These are phyloP conservation scores for Trachelipus rathkii DNA, from an alignment of 1,140 invertebrate species.

Conservation along the genomic window DNA sequence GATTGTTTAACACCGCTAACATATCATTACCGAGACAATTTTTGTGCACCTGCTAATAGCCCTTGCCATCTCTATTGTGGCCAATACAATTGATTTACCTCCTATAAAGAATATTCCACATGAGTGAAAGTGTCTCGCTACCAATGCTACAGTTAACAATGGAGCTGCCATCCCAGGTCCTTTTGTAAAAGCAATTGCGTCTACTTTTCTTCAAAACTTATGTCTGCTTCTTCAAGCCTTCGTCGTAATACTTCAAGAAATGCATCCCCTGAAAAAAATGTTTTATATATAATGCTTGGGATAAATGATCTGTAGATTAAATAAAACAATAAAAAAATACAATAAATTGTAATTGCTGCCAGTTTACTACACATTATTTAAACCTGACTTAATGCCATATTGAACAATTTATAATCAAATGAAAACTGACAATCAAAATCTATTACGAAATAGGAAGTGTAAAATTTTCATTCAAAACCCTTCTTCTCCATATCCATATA, in stretches of 20 bases:
- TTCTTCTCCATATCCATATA: too few species aligned
- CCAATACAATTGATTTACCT: constrained; percentile 98
- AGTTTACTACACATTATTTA: too few species aligned
- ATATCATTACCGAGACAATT: constrained; percentile 97
- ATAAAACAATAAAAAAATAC: too few species aligned
- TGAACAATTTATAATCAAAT: too few species aligned
- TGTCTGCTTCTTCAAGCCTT: constrained; percentile 70
- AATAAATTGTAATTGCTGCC: too few species aligned
- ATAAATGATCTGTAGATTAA: too few species aligned
- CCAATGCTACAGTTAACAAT: constrained; percentile 79
- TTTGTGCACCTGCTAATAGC: constrained; percentile 87
- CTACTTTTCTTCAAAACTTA: constrained; percentile 71
- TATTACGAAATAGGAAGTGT: too few species aligned
- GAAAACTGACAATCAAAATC: too few species aligned
- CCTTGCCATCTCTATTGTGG: constrained; percentile 99
- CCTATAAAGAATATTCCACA: constrained; percentile 95
- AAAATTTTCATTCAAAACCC: too few species aligned
- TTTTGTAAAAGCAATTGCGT: constrained; percentile 94
- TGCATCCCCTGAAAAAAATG: constrained; percentile 59
- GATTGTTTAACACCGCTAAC: constrained; percentile 99
- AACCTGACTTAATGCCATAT: too few species aligned
- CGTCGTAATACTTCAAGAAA: constrained; percentile 71
- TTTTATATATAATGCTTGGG: too few species aligned
- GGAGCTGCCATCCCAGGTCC: constrained; percentile 98
- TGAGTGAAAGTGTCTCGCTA: constrained; percentile 88